Conservation (phyloP, 2,797 vertebrate species). For the Thunnus albacares region DNA sequence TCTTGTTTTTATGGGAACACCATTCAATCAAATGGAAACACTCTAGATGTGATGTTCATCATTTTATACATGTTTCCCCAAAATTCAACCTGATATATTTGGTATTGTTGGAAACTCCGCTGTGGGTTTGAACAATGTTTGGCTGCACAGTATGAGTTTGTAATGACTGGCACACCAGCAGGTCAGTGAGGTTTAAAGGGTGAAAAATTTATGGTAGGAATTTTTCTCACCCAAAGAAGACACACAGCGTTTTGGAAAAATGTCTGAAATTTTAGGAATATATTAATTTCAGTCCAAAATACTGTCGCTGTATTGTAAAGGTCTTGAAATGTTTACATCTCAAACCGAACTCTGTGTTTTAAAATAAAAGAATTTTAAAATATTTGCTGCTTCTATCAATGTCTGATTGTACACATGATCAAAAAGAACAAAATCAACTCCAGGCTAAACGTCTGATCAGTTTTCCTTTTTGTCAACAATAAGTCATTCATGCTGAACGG, state of each 20-base stretch:
- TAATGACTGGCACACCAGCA: not conserved
- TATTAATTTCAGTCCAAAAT: not conserved
- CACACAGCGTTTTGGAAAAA: not conserved
- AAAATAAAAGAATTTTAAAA: not conserved
- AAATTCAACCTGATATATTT: too few relatives aligned
- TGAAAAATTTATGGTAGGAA: not conserved
- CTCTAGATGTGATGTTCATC: not conserved
- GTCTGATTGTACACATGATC: slow-evolving; percentile 25
- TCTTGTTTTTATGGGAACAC: not conserved
- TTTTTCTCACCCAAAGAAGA: not conserved
- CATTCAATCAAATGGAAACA: not conserved
- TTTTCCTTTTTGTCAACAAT: slow-evolving; percentile 40
- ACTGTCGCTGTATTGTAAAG: not conserved
- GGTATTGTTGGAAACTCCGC: too few relatives aligned
- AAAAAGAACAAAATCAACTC: slow-evolving; percentile 43
- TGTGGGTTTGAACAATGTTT: too few relatives aligned
- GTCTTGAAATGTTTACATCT: not conserved
- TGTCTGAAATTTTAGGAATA: not conserved
- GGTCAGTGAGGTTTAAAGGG: not conserved
- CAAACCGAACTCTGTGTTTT: slow-evolving; percentile 18
- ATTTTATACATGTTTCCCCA: too few relatives aligned
- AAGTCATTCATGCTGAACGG: slow-evolving; percentile 54
- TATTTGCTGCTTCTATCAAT: slow-evolving; percentile 8
- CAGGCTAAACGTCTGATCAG: slow-evolving; percentile 18
- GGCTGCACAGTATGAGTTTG: not conserved